Evolutionary conservation across 2,888 invertebrate species (phyloP), one percentile per base, ranked within the genome.

Genomic region (Cheilosia grossa): DNA sequence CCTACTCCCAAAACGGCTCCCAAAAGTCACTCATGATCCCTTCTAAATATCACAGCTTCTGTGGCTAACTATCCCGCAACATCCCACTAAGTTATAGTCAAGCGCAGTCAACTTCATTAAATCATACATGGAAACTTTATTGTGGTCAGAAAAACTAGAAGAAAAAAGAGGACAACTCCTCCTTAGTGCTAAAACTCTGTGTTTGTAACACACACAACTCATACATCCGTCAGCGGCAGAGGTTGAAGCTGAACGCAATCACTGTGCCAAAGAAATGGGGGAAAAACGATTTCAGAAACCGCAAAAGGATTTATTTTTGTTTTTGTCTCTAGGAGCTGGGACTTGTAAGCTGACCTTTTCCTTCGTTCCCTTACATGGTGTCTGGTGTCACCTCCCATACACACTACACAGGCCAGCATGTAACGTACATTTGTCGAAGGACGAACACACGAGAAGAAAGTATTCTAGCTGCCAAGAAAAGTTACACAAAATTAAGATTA

Each of bases 401-500:
- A 24, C 24, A 53, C 81, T 51, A 53, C 21, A 53, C 81, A 64
- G 42, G 42, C 75, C 70, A 53, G 70, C 58, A 80, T 73, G 67
- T 81, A 75, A 69, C 75, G 58, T 67, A 37, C 51, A 56, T 70
- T 58, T 24, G 44, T 53, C 51, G 21, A 27, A 64, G 58, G 58
- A 69, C 17, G 24, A 58, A 58, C 51, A 19, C 24, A 37, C 6
- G 27, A 17, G 54, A 40, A 27, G 37, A 4, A 40, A 53, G 2
- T 42, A 17, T 4, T 2, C 13, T 13, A 33, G 4, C 15, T 21
- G 21, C 27, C 17, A 53, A 58, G 53, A 59, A 66, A 77, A 70
- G 49, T 69, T 49, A 53, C 17, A 72, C 54, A 61, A 82, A 82
- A 73, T 82, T 72, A 82, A 72, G 82, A 77, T 82, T 82, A 78